Base-by-base conservation (phyloP, 2,797 vertebrate species). In the Neomorphus geoffroyi region DNA sequence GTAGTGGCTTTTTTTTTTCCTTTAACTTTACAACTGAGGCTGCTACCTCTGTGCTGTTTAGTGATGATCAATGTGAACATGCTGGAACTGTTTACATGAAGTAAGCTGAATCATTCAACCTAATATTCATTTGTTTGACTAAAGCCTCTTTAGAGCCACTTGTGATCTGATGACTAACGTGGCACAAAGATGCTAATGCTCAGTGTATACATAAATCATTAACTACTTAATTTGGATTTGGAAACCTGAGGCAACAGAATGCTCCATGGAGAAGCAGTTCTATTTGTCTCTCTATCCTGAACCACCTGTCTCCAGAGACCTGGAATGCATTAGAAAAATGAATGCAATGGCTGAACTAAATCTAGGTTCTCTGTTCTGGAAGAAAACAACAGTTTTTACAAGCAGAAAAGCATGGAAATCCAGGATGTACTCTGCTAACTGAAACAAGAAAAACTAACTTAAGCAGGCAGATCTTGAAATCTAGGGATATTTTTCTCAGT, bases 221-320 rank as follows among this genome's bases (percentile, higher is more conserved):
- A 95, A 96, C 92, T 95, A 73, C 88, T 95, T 97, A 95, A 94
- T 97, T 96, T 96, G 92, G 93, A 93, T 95, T 94, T 96, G 84
- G 95, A 96, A 96, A 92, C 74, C 80, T 74, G 57, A 92, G 88
- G 92, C 80, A 92, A 96, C 86, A 92, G 86, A 93, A 92, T 83
- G 86, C 74, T 94, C 86, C 37, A 28, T 80, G 80, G 90, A 94
- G 78, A 96, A 95, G 37, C 50, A 88, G 57, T 33, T 94, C 53
- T 61, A 75, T 95, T 83, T 96, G 30, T 93, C 46, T 91, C 61
- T 85, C 50, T 95, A 53, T 91, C 57, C 77, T 33, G 45, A 93
- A 73, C 88, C 80, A 89, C 85, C 92, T 88, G 51, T 93, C 85
- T 90, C 71, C 57, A 90, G 78, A 90, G 93, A 94, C 32, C 50